phyloP scores from a whole-genome alignment of 2,888 invertebrate genomes.

The Drosophila rellima region DNA sequence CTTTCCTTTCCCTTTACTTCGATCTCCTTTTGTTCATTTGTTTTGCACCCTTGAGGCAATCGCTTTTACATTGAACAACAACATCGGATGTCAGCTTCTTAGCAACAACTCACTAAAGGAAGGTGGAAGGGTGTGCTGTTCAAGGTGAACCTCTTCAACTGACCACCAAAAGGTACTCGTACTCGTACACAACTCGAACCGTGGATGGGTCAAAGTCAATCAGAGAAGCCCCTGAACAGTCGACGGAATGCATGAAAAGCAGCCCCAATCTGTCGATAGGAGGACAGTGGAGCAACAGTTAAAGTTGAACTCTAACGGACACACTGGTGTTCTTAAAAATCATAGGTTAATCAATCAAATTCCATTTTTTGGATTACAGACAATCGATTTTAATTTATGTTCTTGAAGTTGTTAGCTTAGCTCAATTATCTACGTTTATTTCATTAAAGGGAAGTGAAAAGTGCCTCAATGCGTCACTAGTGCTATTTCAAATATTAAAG shows the following conservation, averaged over 20 bases:
- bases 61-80: conserved; percentile 8
- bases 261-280: conserved; percentile 1
- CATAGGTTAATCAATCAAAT: neutral
- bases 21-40: conserved; percentile 13
- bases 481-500: too few relatives aligned
- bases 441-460: too few relatives aligned
- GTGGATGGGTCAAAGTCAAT: conserved; percentile 26
- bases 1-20: neutral
- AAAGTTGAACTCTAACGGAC: neutral
- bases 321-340: neutral
- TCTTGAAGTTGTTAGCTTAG: neutral
- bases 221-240: conserved; percentile 18
- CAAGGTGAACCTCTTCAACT: conserved; percentile 39
- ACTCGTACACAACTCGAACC: conserved; percentile 3
- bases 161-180: conserved; percentile 47
- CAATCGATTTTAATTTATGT: neutral
- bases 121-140: neutral
- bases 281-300: neutral
- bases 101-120: neutral
- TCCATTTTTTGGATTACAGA: neutral
- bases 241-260: conserved; percentile 2
- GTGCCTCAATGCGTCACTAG: too few relatives aligned
- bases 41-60: conserved; percentile 18
- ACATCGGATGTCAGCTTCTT: conserved; percentile 28
- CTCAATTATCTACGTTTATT: too few relatives aligned